Percentiles rank a stretch among this genome's conserved stretches.
Conservation (phyloP, 2,113 vertebrate genomes). For the Sporophila hypoxantha region DNA sequence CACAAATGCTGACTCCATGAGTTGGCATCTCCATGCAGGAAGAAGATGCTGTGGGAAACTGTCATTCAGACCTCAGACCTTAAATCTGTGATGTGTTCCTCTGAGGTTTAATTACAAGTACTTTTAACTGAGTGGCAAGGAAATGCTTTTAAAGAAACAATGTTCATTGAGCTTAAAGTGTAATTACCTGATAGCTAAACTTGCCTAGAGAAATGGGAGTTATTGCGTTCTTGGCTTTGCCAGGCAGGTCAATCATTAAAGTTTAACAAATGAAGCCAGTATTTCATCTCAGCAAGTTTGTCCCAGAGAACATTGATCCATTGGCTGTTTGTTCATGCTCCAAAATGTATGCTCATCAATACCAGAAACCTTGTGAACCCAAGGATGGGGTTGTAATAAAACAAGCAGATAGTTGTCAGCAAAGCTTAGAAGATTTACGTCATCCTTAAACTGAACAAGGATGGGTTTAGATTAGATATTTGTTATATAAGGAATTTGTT, state of each 20-base stretch:
- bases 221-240: neutral
- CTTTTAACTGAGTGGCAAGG: neutral
- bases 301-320: constrained; percentile 3
- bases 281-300: constrained; percentile 42
- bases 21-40: neutral
- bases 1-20: neutral
- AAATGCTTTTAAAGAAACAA: neutral
- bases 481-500: accelerated
- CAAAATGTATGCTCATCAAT: neutral
- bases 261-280: constrained; percentile 35
- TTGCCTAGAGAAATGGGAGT: neutral
- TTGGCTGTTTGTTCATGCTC: neutral
- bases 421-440: neutral
- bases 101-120: neutral
- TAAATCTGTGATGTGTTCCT: neutral
- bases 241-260: constrained; percentile 31
- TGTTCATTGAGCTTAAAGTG: neutral
- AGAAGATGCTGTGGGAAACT: neutral
- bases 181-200: constrained; percentile 12
- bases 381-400: neutral
- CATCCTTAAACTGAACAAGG: neutral
- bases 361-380: neutral
- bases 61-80: neutral
- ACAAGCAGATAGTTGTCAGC: neutral
- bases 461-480: neutral